Conservation (phyloP, 2,797 vertebrate genomes). For the Phoxinus dragarum region DNA sequence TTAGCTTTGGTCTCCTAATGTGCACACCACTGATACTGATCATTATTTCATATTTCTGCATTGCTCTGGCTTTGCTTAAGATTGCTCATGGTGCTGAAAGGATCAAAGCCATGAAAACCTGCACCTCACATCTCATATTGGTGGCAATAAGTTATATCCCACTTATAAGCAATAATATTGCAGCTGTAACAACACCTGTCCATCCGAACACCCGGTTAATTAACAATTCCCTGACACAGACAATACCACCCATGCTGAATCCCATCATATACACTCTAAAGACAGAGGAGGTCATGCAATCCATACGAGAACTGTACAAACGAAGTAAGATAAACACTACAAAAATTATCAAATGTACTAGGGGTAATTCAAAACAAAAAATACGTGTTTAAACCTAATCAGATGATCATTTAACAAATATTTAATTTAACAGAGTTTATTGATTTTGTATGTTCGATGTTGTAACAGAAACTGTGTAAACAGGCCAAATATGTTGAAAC, state of each 20-base stretch:
- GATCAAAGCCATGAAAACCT: constrained; percentile 68
- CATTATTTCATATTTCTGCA: constrained; percentile 60
- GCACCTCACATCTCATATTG: constrained; percentile 68
- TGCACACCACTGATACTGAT: constrained; percentile 64
- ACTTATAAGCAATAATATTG: constrained; percentile 53
- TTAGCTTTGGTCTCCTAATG: background rate
- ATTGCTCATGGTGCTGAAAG: constrained; percentile 59
- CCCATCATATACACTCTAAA: constrained; percentile 75
- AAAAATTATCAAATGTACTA: background rate
- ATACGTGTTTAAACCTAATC: background rate
- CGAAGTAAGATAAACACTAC: background rate
- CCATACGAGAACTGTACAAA: constrained; percentile 61
- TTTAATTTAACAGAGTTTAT: background rate
- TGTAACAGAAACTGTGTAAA: background rate
- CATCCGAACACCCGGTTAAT: constrained; percentile 67
- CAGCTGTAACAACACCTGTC: constrained; percentile 39
- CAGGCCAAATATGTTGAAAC: background rate
- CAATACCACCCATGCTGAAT: constrained; percentile 72
- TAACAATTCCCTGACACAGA: constrained; percentile 61
- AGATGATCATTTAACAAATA: background rate
- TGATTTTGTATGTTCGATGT: background rate
- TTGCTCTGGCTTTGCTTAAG: constrained; percentile 59
- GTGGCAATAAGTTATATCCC: constrained; percentile 68
- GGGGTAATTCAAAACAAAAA: background rate
- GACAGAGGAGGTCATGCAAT: constrained; percentile 72